These are phyloP conservation scores for Ditylenchus dipsaci DNA, from an alignment of 1,140 invertebrate species.

Conservation along the genomic window DNA sequence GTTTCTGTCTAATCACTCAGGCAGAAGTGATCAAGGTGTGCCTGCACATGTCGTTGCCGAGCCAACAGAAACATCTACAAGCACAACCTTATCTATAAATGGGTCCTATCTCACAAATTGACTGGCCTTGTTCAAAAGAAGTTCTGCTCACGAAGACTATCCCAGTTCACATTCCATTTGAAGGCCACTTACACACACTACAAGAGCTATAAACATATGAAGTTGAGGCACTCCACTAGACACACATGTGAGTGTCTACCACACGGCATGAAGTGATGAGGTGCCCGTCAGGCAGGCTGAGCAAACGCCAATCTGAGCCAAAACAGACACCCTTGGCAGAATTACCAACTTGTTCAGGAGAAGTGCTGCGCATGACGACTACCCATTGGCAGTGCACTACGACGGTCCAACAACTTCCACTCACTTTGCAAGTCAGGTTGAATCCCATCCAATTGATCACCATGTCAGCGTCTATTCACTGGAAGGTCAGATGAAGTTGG, in stretches of 20 bases:
- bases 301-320: neutral
- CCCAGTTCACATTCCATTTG: neutral
- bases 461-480: constrained; percentile 8
- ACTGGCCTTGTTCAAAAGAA: constrained; percentile 10
- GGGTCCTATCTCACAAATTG: neutral
- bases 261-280: constrained; percentile 13
- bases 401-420: constrained; percentile 22
- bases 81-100: too few relatives aligned
- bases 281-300: neutral
- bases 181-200: constrained; percentile 1
- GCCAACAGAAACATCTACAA: neutral
- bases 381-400: constrained; percentile 7
- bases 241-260: constrained; percentile 19
- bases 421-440: constrained; percentile 7
- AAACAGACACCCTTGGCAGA: neutral
- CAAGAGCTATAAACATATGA: neutral
- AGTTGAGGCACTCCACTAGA: constrained; percentile 13
- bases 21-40: constrained; percentile 12
- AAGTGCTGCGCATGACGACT: constrained; percentile 16
- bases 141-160: constrained; percentile 13
- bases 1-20: too few relatives aligned
- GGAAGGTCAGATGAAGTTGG: constrained; percentile 15
- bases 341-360: constrained; percentile 12
- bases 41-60: neutral
- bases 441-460: neutral